A percentile compares a stretch with the other conserved stretches of the same genome.
Evolutionary conservation across 37 sponge, comb jelly and placozoan species (phyloP).

Genomic region (Axinella damicornis): DNA sequence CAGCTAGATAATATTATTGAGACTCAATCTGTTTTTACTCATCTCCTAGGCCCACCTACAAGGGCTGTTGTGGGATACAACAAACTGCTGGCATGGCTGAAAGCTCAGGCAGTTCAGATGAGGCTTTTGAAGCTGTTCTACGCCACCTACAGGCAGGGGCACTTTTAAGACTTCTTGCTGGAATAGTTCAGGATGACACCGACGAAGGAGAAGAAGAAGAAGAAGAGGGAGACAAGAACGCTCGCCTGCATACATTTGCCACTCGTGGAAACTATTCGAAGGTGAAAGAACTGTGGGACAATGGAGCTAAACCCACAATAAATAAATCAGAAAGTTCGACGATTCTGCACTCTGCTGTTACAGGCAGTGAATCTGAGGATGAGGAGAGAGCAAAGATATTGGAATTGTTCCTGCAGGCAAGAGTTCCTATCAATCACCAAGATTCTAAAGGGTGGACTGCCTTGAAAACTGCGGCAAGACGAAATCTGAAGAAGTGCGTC

Average conservation of each 20-base stretch:
- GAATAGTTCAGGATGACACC: no score
- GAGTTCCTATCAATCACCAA: slow-evolving; percentile 47
- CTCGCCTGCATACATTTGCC: slow-evolving; percentile 62
- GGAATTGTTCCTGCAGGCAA: slow-evolving; percentile 40
- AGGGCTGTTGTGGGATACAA: no score
- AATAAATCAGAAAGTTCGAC: slow-evolving; percentile 38
- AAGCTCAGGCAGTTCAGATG: no score
- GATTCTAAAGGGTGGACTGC: slow-evolving; percentile 81
- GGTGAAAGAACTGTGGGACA: slow-evolving; percentile 62
- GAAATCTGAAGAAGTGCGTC: slow-evolving; percentile 68
- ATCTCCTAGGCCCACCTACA: no score
- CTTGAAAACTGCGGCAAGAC: slow-evolving; percentile 69
- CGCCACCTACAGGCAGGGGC: no score
- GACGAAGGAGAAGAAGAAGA: no score
- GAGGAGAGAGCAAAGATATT: slow-evolving; percentile 61
- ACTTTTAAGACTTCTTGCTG: no score
- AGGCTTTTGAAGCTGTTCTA: no score
- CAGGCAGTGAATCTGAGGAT: slow-evolving; percentile 40
- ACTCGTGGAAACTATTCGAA: slow-evolving; percentile 45
- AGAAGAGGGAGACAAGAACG: slow-evolving; percentile 35
- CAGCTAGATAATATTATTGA: no score
- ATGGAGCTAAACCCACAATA: slow-evolving; percentile 60
- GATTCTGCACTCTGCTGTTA: slow-evolving; percentile 66
- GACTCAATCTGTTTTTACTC: no score
- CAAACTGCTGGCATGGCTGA: no score